These are phyloP conservation scores for Emys orbicularis DNA, from an alignment of 2,797 vertebrate genomes.

Conservation along the genomic window DNA sequence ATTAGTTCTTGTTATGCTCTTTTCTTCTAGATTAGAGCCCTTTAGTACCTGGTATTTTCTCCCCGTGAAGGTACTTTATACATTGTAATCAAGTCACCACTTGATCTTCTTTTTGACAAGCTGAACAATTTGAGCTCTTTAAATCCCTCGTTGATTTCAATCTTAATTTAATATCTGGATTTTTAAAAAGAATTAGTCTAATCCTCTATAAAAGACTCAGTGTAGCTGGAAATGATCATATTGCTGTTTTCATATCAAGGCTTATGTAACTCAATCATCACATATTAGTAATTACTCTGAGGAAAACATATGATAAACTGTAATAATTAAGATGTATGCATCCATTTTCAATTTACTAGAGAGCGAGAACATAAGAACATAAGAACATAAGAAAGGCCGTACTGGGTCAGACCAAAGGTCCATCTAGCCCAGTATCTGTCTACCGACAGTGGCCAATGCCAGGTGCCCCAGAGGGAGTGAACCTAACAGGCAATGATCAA, in stretches of 20 bases:
- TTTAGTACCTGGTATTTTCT: not conserved
- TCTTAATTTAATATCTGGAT: not conserved
- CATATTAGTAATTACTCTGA: constrained; percentile 21
- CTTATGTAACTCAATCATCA: not conserved
- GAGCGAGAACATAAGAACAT: no score
- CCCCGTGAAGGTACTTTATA: not conserved
- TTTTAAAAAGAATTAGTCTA: not conserved
- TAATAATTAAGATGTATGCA: not conserved
- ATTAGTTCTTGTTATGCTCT: not conserved
- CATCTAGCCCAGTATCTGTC: no score
- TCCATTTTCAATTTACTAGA: not conserved
- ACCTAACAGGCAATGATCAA: no score
- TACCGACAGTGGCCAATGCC: no score
- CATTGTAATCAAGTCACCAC: not conserved
- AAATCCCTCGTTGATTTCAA: not conserved
- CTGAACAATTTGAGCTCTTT: not conserved
- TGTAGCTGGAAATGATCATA: not conserved
- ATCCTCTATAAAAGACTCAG: not conserved
- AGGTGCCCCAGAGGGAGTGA: no score
- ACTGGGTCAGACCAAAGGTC: no score
- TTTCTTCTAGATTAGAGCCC: not conserved
- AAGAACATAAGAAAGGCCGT: no score
- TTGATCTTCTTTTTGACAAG: not conserved
- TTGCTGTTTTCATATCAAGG: not conserved
- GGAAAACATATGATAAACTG: not conserved